Evolutionary conservation across 2,797 vertebrate genomes (phyloP).

Genomic region (Iguana delicatissima): DNA sequence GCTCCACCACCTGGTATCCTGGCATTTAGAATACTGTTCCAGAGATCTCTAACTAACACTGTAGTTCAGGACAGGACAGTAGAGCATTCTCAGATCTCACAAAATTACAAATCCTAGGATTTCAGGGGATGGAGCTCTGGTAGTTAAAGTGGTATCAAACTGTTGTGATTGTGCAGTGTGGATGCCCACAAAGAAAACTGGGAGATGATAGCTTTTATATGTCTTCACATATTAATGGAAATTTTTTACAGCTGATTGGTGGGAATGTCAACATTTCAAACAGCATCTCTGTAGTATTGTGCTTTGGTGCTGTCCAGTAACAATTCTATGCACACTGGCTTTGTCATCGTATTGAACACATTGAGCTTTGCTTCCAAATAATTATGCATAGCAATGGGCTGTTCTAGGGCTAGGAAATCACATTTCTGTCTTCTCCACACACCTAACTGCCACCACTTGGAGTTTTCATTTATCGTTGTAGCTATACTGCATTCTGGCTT

Average conservation of each 20-base stretch:
- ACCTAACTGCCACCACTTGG: neutral
- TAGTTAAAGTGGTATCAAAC: no score
- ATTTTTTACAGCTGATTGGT: neutral
- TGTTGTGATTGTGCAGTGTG: no score
- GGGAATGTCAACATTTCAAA: no score
- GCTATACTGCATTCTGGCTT: neutral
- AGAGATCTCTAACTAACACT: no score
- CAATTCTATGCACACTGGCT: neutral
- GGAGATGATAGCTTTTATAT: neutral
- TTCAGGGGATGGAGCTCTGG: no score
- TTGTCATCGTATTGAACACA: neutral
- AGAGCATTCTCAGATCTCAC: no score
- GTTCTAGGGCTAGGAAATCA: neutral
- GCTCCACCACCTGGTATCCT: no score
- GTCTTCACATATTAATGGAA: no score
- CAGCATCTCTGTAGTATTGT: neutral
- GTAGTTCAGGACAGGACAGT: no score
- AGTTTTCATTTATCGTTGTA: neutral
- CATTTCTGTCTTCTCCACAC: neutral
- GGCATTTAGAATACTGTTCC: no score
- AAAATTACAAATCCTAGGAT: no score
- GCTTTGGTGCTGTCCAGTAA: neutral
- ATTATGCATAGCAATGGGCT: neutral
- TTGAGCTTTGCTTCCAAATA: neutral
- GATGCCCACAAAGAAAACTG: neutral